Conservation (phyloP, 2,113 vertebrate genomes). For the Sminthopsis crassicaudata region DNA sequence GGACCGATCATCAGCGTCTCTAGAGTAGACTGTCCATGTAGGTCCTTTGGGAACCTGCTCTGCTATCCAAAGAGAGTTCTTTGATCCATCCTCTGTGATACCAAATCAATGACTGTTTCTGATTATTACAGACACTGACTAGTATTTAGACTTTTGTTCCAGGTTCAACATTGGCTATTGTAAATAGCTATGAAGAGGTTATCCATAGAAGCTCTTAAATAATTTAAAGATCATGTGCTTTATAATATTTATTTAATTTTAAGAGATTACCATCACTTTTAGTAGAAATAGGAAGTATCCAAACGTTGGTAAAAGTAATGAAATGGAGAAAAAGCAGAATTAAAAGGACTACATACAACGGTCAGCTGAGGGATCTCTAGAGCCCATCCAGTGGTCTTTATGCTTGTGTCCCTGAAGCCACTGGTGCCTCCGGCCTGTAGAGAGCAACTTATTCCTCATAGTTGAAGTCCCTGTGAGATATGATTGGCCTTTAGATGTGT, state of each 20-base stretch:
- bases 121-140: neutral
- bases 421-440: slow-evolving; percentile 12
- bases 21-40: neutral
- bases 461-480: neutral
- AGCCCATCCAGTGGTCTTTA: neutral
- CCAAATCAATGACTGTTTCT: neutral
- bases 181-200: neutral
- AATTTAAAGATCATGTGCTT: neutral
- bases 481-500: neutral
- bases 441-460: neutral
- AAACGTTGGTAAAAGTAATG: neutral
- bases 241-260: neutral
- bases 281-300: neutral
- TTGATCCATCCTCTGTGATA: neutral
- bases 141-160: neutral
- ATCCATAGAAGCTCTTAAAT: neutral
- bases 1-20: neutral
- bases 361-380: neutral
- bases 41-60: neutral
- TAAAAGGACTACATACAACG: neutral
- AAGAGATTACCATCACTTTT: neutral
- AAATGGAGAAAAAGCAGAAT: neutral
- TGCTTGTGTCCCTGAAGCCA: neutral
- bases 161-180: neutral
- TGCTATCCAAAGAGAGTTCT: neutral